phyloP scores from a whole-genome alignment of 2,797 vertebrate genomes.

The Smutsia gigantea region DNA sequence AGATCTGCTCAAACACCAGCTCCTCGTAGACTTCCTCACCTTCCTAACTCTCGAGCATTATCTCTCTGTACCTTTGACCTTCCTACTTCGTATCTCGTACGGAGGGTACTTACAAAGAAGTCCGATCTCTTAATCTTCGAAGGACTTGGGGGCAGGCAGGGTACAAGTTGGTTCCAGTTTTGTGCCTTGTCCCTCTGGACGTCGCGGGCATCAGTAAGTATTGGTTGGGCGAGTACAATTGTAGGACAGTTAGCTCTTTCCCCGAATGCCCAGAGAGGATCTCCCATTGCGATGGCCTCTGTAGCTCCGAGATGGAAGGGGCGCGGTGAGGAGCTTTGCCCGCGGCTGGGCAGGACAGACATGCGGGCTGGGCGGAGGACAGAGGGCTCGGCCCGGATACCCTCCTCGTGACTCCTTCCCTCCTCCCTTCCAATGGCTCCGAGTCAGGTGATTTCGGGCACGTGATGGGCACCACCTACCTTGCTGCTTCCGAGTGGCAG shows the following conservation, averaged over 20 bases:
- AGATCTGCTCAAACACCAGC: background rate
- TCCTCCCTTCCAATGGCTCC: constrained; percentile 54
- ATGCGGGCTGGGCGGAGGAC: constrained; percentile 10
- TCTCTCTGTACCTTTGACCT: background rate
- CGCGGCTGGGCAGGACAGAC: background rate
- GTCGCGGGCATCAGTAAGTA: constrained; percentile 25
- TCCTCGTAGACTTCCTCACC: background rate
- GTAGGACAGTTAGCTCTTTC: background rate
- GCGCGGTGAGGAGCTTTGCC: background rate
- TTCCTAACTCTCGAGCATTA: constrained; percentile 3
- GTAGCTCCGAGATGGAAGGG: background rate
- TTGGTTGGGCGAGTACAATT: background rate
- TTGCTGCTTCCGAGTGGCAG: constrained; percentile 83
- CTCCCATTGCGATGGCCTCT: background rate
- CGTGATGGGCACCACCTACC: constrained; percentile 85
- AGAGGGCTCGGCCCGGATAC: constrained; percentile 39
- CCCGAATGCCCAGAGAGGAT: background rate
- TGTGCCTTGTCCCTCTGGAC: background rate
- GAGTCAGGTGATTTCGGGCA: constrained; percentile 93
- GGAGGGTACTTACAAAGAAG: constrained; percentile 65
- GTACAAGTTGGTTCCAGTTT: constrained; percentile 40
- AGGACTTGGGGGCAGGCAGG: constrained; percentile 3
- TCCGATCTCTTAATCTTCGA: constrained; percentile 23
- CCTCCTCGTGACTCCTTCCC: constrained; percentile 80
- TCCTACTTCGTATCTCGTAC: background rate